These are phyloP conservation scores for Tholera decimalis DNA, from an alignment of 2,888 invertebrate genomes.

Conservation along the genomic window DNA sequence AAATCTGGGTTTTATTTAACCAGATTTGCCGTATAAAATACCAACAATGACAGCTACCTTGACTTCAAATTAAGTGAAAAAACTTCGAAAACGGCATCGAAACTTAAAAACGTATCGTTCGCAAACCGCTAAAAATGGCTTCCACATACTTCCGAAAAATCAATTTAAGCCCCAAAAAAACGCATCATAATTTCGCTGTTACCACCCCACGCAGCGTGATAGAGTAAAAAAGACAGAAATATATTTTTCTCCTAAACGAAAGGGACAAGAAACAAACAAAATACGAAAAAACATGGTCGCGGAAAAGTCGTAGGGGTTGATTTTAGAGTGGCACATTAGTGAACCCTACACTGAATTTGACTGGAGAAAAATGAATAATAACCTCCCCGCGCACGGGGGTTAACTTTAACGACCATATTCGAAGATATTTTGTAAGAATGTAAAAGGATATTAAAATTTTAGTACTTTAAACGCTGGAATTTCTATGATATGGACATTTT, in stretches of 20 bases:
- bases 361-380: slow-evolving; percentile 89
- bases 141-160: slow-evolving; percentile 88
- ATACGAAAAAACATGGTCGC: slow-evolving; percentile 90
- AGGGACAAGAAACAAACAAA: slow-evolving; percentile 82
- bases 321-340: slow-evolving; percentile 88
- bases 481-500: slow-evolving; percentile 39
- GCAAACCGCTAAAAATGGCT: slow-evolving; percentile 82
- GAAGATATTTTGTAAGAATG: slow-evolving; percentile 78
- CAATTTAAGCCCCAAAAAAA: slow-evolving; percentile 89
- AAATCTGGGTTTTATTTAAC: neutral
- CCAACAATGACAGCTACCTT: neutral
- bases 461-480: slow-evolving; percentile 53
- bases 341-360: slow-evolving; percentile 83
- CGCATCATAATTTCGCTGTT: slow-evolving; percentile 89
- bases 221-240: slow-evolving; percentile 75
- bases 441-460: slow-evolving; percentile 75
- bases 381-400: slow-evolving; percentile 73
- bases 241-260: slow-evolving; percentile 45
- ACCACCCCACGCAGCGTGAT: slow-evolving; percentile 86
- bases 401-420: slow-evolving; percentile 82
- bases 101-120: slow-evolving; percentile 48
- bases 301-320: slow-evolving; percentile 88
- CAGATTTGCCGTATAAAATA: neutral
- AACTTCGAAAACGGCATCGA: slow-evolving; percentile 2
- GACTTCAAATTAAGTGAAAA: neutral